Evolutionary conservation across 2,888 invertebrate species (phyloP).

Genomic region (Himalopsyche tibetana): DNA sequence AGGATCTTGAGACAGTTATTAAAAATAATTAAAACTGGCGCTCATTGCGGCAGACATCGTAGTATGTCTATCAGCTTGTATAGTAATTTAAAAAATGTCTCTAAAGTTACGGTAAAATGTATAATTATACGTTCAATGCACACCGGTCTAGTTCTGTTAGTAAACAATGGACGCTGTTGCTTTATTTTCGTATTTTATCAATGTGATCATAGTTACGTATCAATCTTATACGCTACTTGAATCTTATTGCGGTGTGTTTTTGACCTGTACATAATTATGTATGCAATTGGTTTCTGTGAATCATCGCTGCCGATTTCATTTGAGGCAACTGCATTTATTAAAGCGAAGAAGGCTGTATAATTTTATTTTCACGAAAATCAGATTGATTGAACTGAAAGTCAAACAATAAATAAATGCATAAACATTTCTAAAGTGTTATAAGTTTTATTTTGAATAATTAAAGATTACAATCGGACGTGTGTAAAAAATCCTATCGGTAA

Average conservation of each 20-base stretch:
- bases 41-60: background rate
- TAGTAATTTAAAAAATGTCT: constrained; percentile 5
- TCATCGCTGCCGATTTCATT: background rate
- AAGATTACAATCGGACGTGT: too few species aligned
- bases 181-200: constrained; percentile 3
- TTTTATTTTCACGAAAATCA: background rate
- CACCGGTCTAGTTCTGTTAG: background rate
- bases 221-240: background rate
- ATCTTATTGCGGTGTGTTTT: background rate
- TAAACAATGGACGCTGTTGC: background rate
- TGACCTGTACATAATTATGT: background rate
- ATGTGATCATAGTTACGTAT: background rate
- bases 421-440: too few species aligned
- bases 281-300: background rate
- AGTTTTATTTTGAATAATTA: too few species aligned
- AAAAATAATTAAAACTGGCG: background rate
- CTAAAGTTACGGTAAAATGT: constrained; percentile 1
- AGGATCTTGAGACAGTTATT: background rate
- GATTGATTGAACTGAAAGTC: too few species aligned
- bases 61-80: background rate
- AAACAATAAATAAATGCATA: too few species aligned
- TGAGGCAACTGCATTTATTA: background rate
- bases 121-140: constrained; percentile 2
- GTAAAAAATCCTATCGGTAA: too few species aligned
- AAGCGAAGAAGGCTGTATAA: background rate